Evolutionary conservation across 2,113 vertebrate genomes (phyloP).

Genomic region (Canis aureus): DNA sequence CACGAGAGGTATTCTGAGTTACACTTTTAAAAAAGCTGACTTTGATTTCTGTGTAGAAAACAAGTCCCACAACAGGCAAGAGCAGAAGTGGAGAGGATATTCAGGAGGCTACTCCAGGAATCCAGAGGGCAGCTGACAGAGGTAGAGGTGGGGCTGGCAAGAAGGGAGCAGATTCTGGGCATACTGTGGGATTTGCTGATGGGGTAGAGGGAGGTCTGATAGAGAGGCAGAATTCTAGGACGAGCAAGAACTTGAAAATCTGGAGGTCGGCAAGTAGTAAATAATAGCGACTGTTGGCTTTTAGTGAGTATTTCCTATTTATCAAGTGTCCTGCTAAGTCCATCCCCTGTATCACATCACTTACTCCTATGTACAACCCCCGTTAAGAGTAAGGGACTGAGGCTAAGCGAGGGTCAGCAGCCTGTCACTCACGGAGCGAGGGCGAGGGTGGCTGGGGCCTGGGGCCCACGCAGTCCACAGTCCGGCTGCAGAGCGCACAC

Average conservation of each 20-base stretch:
- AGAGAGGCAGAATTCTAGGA: background rate
- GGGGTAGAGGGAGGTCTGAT: background rate
- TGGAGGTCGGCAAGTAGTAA: background rate
- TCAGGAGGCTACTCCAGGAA: background rate
- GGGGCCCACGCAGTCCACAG: background rate
- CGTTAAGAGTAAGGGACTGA: background rate
- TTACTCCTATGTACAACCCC: background rate
- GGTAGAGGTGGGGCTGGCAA: background rate
- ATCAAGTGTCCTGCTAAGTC: background rate
- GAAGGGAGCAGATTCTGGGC: background rate
- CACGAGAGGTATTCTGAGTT: background rate
- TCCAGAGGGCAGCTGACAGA: background rate
- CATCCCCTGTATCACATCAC: too few relatives aligned
- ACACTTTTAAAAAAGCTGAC: background rate
- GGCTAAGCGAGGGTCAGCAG: background rate
- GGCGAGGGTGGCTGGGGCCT: accelerated
- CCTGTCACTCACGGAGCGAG: background rate
- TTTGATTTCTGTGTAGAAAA: background rate
- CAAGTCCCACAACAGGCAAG: background rate
- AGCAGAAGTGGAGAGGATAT: background rate
- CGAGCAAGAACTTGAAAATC: background rate
- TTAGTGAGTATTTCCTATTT: background rate
- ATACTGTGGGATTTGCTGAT: background rate
- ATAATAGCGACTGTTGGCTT: background rate
- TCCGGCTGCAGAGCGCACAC: background rate